These are phyloP conservation scores for Euplagia quadripunctaria DNA, from an alignment of 2,888 invertebrate species.

Conservation along the genomic window DNA sequence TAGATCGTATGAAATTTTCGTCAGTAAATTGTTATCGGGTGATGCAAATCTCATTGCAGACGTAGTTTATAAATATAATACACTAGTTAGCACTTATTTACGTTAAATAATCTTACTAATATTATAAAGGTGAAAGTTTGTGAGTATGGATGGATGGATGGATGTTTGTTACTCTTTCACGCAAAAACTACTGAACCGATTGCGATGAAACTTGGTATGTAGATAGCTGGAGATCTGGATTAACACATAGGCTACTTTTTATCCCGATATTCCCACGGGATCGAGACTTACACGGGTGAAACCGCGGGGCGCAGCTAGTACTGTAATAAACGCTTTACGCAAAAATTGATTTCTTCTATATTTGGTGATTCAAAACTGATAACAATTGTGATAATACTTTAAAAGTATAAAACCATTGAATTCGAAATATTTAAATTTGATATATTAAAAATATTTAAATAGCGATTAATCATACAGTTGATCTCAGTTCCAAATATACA, in stretches of 20 bases:
- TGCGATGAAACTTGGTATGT: too few relatives aligned
- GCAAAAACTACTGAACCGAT: too few relatives aligned
- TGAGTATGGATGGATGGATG: too few relatives aligned
- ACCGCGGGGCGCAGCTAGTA: too few relatives aligned
- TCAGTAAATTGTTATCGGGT: slow-evolving; percentile 60
- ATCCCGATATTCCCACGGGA: too few relatives aligned
- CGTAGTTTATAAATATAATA: slow-evolving; percentile 52
- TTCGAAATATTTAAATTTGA: not conserved
- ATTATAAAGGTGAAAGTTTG: too few relatives aligned
- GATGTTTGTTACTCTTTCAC: too few relatives aligned
- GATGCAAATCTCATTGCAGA: slow-evolving; percentile 57
- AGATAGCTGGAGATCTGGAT: too few relatives aligned
- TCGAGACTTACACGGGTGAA: too few relatives aligned
- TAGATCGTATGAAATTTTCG: slow-evolving; percentile 59
- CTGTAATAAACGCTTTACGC: not conserved
- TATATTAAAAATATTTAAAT: slow-evolving; percentile 11
- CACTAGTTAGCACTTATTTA: slow-evolving; percentile 29
- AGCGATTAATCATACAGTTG: slow-evolving; percentile 34
- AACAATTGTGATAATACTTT: slow-evolving; percentile 27
- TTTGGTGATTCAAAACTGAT: slow-evolving; percentile 23
- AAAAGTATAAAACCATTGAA: not conserved
- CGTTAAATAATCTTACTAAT: too few relatives aligned
- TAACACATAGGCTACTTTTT: too few relatives aligned
- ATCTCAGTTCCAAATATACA: slow-evolving; percentile 40
- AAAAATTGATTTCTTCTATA: not conserved